Evolutionary conservation across 2,797 vertebrate genomes (phyloP).

Genomic region (Momotus momota): DNA sequence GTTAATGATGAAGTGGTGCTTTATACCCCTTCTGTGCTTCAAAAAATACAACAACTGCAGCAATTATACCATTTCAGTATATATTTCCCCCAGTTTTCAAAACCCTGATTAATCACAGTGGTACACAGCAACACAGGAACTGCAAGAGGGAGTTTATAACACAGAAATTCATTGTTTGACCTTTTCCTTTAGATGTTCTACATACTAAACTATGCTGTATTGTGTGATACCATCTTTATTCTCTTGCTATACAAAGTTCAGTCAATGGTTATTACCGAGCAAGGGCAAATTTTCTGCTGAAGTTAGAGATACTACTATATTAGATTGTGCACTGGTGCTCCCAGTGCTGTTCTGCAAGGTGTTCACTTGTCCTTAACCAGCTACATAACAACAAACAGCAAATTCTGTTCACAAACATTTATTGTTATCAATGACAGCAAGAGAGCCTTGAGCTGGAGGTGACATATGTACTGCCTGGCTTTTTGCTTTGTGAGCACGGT

Average conservation of each 20-base stretch:
- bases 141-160: neutral
- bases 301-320: neutral
- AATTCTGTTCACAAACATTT: conserved; percentile 17
- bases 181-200: neutral
- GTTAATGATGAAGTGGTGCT: neutral
- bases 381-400: rapidly evolving
- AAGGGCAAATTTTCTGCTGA: neutral
- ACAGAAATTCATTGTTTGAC: neutral
- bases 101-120: neutral
- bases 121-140: neutral
- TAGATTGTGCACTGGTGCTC: neutral
- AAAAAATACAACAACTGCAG: neutral
- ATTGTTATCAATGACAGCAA: conserved; percentile 75
- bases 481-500: conserved; percentile 84
- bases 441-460: conserved; percentile 83
- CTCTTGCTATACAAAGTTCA: neutral
- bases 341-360: neutral
- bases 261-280: neutral
- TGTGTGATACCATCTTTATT: neutral
- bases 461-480: conserved; percentile 80
- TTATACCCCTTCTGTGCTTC: neutral
- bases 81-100: neutral
- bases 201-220: neutral
- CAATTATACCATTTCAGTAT: neutral
- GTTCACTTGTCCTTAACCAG: neutral